Evolutionary conservation across 2,888 invertebrate genomes (phyloP).

Genomic region (Tridacna crocea): DNA sequence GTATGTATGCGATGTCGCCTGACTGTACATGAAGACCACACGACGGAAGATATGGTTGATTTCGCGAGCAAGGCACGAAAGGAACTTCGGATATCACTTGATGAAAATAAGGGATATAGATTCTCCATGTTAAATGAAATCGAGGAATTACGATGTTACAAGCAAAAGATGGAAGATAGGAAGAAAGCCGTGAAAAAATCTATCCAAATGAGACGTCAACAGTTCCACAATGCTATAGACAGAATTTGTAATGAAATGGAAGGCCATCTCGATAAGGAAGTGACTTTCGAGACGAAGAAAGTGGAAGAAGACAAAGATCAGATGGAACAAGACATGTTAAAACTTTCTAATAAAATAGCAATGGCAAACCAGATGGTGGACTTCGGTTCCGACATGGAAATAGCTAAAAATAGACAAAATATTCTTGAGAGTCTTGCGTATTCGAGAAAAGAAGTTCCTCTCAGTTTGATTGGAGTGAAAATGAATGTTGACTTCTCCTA

Average conservation of each 20-base stretch:
- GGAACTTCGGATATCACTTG: slow-evolving; percentile 45
- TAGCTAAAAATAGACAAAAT: slow-evolving; percentile 44
- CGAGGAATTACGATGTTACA: slow-evolving; percentile 52
- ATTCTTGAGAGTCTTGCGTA: slow-evolving; percentile 48
- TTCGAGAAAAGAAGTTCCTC: slow-evolving; percentile 51
- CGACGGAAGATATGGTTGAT: slow-evolving; percentile 58
- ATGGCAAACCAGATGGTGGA: slow-evolving; percentile 67
- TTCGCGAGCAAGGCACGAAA: slow-evolving; percentile 41
- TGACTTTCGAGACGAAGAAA: slow-evolving; percentile 36
- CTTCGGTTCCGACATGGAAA: slow-evolving; percentile 63
- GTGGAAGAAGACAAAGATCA: slow-evolving; percentile 52
- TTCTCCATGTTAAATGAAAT: slow-evolving; percentile 58
- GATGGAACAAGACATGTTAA: slow-evolving; percentile 53
- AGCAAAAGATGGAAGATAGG: slow-evolving; percentile 31
- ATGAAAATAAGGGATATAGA: slow-evolving; percentile 51
- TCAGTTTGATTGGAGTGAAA: slow-evolving; percentile 45
- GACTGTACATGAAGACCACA: slow-evolving; percentile 61
- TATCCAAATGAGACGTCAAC: slow-evolving; percentile 36
- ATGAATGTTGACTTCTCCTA: slow-evolving; percentile 50
- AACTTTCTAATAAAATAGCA: slow-evolving; percentile 52
- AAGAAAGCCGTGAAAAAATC: slow-evolving; percentile 34
- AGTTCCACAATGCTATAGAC: slow-evolving; percentile 54
- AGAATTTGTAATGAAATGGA: slow-evolving; percentile 49
- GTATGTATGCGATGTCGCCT: slow-evolving; percentile 62
- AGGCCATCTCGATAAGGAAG: slow-evolving; percentile 43